A percentile compares a stretch with the other conserved stretches of the same genome.
Evolutionary conservation across 2,113 vertebrate species (phyloP).

Genomic region (Nycticryphes semicollaris): DNA sequence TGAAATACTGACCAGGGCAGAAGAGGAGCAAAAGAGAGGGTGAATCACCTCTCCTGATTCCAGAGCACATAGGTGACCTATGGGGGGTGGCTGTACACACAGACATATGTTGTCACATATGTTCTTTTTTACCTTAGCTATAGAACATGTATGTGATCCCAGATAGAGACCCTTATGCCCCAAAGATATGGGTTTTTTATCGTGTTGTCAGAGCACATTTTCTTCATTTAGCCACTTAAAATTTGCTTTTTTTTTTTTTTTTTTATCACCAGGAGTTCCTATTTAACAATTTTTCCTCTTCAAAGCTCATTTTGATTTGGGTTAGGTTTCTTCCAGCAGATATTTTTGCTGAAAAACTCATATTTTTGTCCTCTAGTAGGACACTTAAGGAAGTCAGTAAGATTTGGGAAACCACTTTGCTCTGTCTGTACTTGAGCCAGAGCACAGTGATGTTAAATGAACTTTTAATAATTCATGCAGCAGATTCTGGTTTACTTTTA

Average conservation of each 20-base stretch:
- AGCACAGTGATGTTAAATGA: conserved; percentile 28
- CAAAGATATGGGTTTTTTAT: neutral
- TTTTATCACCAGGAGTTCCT: neutral
- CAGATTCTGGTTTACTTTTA: conserved; percentile 22
- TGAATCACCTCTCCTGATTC: neutral
- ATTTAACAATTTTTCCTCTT: neutral
- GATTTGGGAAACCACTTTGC: conserved; percentile 37
- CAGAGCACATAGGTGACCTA: neutral
- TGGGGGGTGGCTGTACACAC: neutral
- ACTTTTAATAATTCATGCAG: conserved; percentile 29
- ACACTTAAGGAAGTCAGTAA: conserved; percentile 16
- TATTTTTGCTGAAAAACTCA: conserved; percentile 16
- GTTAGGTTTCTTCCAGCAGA: neutral
- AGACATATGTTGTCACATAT: neutral
- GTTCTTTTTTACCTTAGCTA: neutral
- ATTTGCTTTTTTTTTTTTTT: neutral
- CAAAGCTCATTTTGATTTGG: neutral
- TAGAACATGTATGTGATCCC: neutral
- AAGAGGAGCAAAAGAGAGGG: neutral
- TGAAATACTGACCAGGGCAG: neutral
- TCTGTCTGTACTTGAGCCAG: neutral
- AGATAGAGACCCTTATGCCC: neutral
- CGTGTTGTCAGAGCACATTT: neutral
- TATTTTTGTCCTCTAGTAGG: conserved; percentile 26
- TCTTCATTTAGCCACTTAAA: neutral